Conservation (phyloP, 2,888 invertebrate species). For the Chrysopilus asiliformis region DNA sequence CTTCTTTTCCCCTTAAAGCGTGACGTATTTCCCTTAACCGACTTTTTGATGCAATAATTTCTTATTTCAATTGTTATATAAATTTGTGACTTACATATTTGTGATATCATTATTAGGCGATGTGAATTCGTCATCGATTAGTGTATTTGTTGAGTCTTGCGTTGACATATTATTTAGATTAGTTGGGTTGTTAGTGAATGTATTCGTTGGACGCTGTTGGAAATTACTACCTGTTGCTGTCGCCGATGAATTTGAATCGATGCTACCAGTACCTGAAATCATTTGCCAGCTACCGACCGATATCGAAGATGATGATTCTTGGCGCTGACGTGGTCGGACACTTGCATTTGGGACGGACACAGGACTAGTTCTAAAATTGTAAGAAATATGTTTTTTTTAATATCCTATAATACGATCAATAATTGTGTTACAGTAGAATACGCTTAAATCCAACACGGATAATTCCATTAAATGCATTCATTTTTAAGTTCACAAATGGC, state of each 20-base stretch:
- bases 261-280: constrained; percentile 52
- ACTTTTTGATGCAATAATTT: too few relatives aligned
- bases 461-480: too few relatives aligned
- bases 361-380: constrained; percentile 41
- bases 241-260: constrained; percentile 22
- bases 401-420: too few relatives aligned
- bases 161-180: neutral
- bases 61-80: too few relatives aligned
- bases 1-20: too few relatives aligned
- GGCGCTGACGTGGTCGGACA: constrained; percentile 38
- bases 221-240: neutral
- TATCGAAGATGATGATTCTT: constrained; percentile 44
- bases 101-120: constrained; percentile 9
- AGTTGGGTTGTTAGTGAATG: neutral
- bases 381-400: too few relatives aligned
- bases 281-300: constrained; percentile 55
- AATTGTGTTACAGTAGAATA: too few relatives aligned
- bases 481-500: too few relatives aligned
- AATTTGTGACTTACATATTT: constrained; percentile 12
- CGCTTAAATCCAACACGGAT: too few relatives aligned
- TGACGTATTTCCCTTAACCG: too few relatives aligned
- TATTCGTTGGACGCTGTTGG: neutral
- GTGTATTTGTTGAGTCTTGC: constrained; percentile 9
- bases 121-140: constrained; percentile 12
- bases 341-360: constrained; percentile 45